These are phyloP conservation scores for Danio kyathit DNA, from an alignment of 2,797 vertebrate genomes.

Conservation along the genomic window DNA sequence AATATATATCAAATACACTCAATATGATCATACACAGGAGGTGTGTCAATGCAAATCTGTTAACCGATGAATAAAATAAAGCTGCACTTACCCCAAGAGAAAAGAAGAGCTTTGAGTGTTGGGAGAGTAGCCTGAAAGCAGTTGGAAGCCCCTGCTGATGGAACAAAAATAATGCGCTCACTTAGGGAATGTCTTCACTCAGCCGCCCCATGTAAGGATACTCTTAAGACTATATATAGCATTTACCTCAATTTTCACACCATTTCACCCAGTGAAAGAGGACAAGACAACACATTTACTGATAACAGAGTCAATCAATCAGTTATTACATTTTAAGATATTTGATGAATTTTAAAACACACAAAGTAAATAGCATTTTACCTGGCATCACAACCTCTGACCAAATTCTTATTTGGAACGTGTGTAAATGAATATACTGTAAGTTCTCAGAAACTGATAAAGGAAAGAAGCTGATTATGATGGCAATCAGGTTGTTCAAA, in stretches of 20 bases:
- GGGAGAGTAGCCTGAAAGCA: constrained; percentile 78
- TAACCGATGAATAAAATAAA: constrained; percentile 51
- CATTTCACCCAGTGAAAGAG: constrained; percentile 67
- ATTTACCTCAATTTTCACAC: constrained; percentile 74
- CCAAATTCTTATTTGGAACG: background rate
- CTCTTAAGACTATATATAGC: constrained; percentile 94
- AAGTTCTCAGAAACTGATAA: background rate
- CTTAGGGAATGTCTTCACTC: constrained; percentile 82
- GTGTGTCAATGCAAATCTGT: background rate
- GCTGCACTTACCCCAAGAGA: constrained; percentile 85
- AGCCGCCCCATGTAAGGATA: constrained; percentile 92
- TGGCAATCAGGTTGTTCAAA: background rate
- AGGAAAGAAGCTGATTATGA: background rate
- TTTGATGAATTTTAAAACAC: background rate
- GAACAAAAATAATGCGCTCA: constrained; percentile 87
- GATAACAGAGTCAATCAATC: background rate
- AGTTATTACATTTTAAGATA: background rate
- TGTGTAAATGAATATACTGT: background rate
- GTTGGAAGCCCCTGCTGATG: constrained; percentile 83
- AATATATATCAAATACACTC: background rate
- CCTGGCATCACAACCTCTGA: background rate
- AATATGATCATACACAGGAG: too few species aligned
- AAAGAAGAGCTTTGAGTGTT: constrained; percentile 75
- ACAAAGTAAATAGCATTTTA: background rate
- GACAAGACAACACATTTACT: constrained; percentile 8